phyloP scores from a whole-genome alignment of 2,797 vertebrate species.

The Podargus strigoides region DNA sequence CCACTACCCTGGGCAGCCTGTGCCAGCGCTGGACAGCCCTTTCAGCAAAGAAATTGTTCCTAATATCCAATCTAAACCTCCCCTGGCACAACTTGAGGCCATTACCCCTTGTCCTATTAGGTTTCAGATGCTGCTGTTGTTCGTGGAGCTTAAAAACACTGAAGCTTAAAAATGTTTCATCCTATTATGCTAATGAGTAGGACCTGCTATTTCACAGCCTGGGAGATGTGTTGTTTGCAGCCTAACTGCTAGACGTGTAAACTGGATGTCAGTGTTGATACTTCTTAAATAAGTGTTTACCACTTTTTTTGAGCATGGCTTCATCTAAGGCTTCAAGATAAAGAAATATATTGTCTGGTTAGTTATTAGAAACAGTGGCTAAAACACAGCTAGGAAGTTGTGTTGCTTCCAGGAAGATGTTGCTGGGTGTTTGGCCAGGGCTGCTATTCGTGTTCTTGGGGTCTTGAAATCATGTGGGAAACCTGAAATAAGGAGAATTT shows the following conservation, averaged over 20 bases:
- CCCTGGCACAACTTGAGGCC: too few relatives aligned
- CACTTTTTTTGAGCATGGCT: neutral
- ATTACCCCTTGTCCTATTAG: too few relatives aligned
- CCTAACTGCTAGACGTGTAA: neutral
- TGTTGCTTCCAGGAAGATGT: accelerated
- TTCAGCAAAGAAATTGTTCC: too few relatives aligned
- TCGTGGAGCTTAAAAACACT: neutral
- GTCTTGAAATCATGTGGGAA: neutral
- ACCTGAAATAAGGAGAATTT: neutral
- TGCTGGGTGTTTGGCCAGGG: neutral
- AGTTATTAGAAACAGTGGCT: accelerated
- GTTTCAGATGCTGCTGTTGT: neutral
- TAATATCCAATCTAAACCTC: too few relatives aligned
- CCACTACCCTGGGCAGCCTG: too few relatives aligned
- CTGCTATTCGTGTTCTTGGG: accelerated
- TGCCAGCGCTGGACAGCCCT: too few relatives aligned
- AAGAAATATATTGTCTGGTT: neutral
- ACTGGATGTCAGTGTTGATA: neutral
- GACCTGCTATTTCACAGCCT: neutral
- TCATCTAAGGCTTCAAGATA: neutral
- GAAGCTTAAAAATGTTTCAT: neutral
- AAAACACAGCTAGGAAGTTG: accelerated
- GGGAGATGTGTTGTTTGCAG: neutral
- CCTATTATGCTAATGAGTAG: neutral
- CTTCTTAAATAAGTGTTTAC: neutral